phyloP scores from a whole-genome alignment of 2,888 invertebrate genomes.

The Harpalus rubripes region DNA sequence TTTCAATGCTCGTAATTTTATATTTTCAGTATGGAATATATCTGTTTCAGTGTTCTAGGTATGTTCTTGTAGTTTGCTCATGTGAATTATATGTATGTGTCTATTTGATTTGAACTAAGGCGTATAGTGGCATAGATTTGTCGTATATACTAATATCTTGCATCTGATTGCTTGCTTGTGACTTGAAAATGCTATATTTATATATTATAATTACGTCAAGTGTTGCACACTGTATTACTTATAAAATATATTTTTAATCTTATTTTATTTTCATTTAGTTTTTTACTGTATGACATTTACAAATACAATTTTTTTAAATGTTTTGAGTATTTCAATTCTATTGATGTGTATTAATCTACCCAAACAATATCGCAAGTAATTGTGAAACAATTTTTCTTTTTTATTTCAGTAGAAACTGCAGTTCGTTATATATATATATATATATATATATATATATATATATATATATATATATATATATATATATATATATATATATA shows the following conservation, averaged over 20 bases:
- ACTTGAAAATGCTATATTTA: slow-evolving; percentile 42
- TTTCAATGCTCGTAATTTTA: slow-evolving; percentile 46
- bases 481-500: too few relatives aligned
- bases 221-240: slow-evolving; percentile 40
- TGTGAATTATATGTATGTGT: slow-evolving; percentile 40
- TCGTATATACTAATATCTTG: slow-evolving; percentile 47
- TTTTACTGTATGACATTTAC: slow-evolving; percentile 33
- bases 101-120: slow-evolving; percentile 18
- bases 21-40: slow-evolving; percentile 37
- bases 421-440: too few relatives aligned
- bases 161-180: slow-evolving; percentile 52
- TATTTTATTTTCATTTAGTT: slow-evolving; percentile 17
- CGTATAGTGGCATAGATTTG: slow-evolving; percentile 51
- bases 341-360: too few relatives aligned
- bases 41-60: slow-evolving; percentile 43
- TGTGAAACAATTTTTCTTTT: too few relatives aligned
- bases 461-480: too few relatives aligned
- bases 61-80: slow-evolving; percentile 49
- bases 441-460: too few relatives aligned
- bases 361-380: too few relatives aligned
- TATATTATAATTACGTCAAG: slow-evolving; percentile 39
- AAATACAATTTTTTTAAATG: slow-evolving; percentile 1
- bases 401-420: too few relatives aligned
- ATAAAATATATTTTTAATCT: slow-evolving; percentile 31
- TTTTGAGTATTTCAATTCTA: too few relatives aligned